These are phyloP conservation scores for Myrmophylax atrothorax DNA, from an alignment of 2,113 vertebrate species.

Conservation along the genomic window DNA sequence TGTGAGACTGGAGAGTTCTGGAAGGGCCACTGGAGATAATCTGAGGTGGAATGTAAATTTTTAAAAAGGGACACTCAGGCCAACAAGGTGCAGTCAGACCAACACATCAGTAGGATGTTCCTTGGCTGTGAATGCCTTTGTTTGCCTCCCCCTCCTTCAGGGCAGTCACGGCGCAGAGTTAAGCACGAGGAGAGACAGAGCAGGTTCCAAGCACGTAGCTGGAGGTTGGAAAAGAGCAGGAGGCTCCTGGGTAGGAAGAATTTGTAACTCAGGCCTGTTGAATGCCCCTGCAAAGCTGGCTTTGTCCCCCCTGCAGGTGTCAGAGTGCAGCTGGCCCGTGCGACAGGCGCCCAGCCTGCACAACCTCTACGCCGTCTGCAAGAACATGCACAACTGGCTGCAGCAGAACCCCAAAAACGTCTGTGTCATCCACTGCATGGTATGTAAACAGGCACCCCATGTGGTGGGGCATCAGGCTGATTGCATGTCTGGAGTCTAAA, in stretches of 20 bases:
- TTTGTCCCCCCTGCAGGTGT: constrained; percentile 80
- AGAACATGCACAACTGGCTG: constrained; percentile 99
- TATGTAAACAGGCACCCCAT: neutral
- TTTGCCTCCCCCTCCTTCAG: neutral
- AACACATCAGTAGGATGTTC: neutral
- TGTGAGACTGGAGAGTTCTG: accelerated
- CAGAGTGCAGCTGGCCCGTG: constrained; percentile 95
- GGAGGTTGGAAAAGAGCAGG: neutral
- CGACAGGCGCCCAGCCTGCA: constrained; percentile 95
- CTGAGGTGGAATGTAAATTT: neutral
- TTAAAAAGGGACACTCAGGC: neutral
- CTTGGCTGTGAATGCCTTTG: neutral
- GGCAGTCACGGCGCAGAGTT: neutral
- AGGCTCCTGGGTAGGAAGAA: neutral
- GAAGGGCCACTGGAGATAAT: neutral
- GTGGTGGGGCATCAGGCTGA: too few relatives aligned
- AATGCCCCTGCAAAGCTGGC: neutral
- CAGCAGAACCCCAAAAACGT: constrained; percentile 98
- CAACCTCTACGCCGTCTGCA: constrained; percentile 97
- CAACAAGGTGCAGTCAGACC: neutral
- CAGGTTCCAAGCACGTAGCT: neutral
- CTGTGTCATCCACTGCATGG: constrained; percentile 98
- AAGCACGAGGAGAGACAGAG: neutral
- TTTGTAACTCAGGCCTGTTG: neutral
- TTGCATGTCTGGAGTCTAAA: neutral